Conservation (phyloP, 2,113 vertebrate species). For the Ia io region DNA sequence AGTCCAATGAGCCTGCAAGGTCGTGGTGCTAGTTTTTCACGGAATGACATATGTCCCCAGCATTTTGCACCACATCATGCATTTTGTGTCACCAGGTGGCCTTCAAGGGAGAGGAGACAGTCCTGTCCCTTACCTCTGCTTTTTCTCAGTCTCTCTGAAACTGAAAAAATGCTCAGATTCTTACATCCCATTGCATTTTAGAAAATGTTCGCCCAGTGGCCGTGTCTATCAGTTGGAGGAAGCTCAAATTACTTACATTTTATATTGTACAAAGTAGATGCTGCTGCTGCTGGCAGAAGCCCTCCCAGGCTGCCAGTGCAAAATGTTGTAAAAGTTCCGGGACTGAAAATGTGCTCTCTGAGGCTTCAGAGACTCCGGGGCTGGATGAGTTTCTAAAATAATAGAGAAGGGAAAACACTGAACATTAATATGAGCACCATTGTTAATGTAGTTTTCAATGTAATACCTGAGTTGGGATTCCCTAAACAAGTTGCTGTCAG, state of each 20-base stretch:
- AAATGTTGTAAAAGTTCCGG: conserved; percentile 78
- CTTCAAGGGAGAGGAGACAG: background rate
- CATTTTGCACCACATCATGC: background rate
- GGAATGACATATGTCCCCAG: background rate
- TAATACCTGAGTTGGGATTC: background rate
- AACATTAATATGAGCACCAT: fast-evolving
- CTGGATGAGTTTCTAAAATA: conserved; percentile 61
- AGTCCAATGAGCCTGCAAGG: background rate
- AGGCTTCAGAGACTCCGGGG: conserved; percentile 63
- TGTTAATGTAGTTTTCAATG: background rate
- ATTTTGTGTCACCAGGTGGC: background rate
- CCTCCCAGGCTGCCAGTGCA: conserved; percentile 79
- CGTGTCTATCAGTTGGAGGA: background rate
- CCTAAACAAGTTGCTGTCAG: background rate
- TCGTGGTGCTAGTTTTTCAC: background rate
- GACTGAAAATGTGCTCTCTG: conserved; percentile 79
- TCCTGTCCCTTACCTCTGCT: background rate
- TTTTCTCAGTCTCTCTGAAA: background rate
- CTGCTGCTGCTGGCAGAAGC: background rate
- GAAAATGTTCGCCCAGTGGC: background rate
- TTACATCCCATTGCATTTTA: background rate
- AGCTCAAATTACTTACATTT: conserved; percentile 77
- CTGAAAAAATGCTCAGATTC: background rate
- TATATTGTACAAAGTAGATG: conserved; percentile 82
- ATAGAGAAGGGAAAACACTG: background rate